phyloP scores from a whole-genome alignment of 1,140 invertebrate species.

The Lysiphlebus fabarum region DNA sequence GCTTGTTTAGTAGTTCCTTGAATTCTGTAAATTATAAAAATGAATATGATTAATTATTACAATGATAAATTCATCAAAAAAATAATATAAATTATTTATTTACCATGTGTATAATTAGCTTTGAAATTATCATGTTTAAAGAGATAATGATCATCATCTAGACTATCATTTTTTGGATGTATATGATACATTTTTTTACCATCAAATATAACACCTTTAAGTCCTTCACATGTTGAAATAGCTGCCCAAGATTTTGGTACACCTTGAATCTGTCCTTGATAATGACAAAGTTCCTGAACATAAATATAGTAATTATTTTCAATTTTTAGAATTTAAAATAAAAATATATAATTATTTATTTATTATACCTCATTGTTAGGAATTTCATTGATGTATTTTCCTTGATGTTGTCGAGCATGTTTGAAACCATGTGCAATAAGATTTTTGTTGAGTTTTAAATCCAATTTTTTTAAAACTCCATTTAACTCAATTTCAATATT shows the following conservation, averaged over 20 bases:
- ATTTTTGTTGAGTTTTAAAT: slow-evolving; percentile 74
- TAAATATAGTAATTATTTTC: not conserved
- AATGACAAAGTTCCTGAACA: slow-evolving; percentile 76
- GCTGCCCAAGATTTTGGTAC: slow-evolving; percentile 75
- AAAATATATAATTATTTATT: no score
- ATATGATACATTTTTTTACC: slow-evolving; percentile 75
- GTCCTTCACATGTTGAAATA: slow-evolving; percentile 77
- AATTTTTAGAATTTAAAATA: not conserved
- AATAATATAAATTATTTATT: slow-evolving; percentile 10
- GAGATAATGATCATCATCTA: slow-evolving; percentile 60
- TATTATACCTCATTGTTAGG: slow-evolving; percentile 60
- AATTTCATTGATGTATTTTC: slow-evolving; percentile 60
- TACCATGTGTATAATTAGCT: slow-evolving; percentile 69
- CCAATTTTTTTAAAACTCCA: slow-evolving; percentile 65
- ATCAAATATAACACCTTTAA: slow-evolving; percentile 81
- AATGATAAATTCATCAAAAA: not conserved
- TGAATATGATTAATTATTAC: not conserved
- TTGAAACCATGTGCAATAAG: slow-evolving; percentile 72
- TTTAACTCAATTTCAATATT: slow-evolving; percentile 60
- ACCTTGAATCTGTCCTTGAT: slow-evolving; percentile 74
- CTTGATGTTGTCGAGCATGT: slow-evolving; percentile 69
- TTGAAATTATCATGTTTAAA: slow-evolving; percentile 70
- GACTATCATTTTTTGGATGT: slow-evolving; percentile 46
- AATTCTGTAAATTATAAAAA: no score
- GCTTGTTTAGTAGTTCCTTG: not conserved